Evolutionary conservation across 2,888 invertebrate genomes (phyloP), one percentile per base, ranked within the genome.

Genomic region (Epinotia nisella): DNA sequence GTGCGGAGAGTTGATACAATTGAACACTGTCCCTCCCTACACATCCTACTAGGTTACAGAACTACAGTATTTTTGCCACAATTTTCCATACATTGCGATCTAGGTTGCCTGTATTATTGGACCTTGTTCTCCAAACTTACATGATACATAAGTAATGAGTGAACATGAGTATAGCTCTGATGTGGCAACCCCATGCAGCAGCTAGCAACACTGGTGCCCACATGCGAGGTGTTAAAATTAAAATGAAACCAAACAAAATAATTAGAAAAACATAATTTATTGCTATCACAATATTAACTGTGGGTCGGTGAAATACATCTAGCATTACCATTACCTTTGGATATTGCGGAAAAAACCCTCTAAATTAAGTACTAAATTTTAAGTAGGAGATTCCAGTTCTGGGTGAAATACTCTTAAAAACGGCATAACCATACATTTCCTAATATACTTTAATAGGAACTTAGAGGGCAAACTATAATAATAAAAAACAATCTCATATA

Each of bases 291-390:
- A 84, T 85, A 87, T 77, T 74, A 78, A 71, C 80, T 81, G 81
- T 82, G 81, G 80, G 81, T 86, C 80, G 85, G 85, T 87, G 35
- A 35, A 35, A 35, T 35, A 86, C 83, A 85, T 81, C 79, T 81
- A 78, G 80, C 79, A 79, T 78, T 83, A 86, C 87, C 87, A 81
- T 85, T 81, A 89, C 88, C 89, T 88, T 88, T 89, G 86, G 86
- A 89, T 84, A 84, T 81, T 82, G 75, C 78, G 78, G 82, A 85
- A 76, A 79, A 79, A 82, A 80, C 88, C 90, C 89, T 87, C 88
- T 88, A 86, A 83, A 88, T 84, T 90, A 92, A 92, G 93, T 93
- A 93, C 92, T 91, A 88, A 49, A 81, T 75, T 85, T 89, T 92
- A 92, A 92, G 91, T 90, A 89, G 84, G 91, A 93, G 92, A 92